Evolutionary conservation across 2,888 invertebrate genomes (phyloP).

Genomic region (Sinentomon sp.): DNA sequence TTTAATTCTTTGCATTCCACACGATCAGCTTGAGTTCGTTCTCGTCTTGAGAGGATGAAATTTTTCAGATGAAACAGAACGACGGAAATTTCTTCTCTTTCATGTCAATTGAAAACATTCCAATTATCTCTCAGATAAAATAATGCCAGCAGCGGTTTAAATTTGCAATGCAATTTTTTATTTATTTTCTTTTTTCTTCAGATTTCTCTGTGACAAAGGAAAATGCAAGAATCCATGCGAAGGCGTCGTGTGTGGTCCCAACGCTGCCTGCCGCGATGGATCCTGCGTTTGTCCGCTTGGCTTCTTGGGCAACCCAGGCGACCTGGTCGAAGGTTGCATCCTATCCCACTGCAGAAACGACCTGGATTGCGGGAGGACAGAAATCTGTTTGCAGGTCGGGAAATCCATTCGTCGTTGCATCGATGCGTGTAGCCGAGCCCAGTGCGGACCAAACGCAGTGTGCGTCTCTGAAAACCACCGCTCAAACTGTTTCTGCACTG

Average conservation of each 20-base stretch:
- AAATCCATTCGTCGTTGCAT: constrained; percentile 52
- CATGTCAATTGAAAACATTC: too few relatives aligned
- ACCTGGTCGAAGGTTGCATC: constrained; percentile 37
- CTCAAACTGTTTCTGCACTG: constrained; percentile 57
- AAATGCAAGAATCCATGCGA: constrained; percentile 50
- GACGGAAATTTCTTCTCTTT: too few relatives aligned
- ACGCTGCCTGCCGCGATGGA: constrained; percentile 50
- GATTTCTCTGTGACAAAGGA: constrained; percentile 37
- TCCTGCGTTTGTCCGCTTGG: constrained; percentile 52
- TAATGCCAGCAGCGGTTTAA: too few relatives aligned
- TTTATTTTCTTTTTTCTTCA: too few relatives aligned
- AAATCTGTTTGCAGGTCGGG: constrained; percentile 64
- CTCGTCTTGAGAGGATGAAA: too few relatives aligned
- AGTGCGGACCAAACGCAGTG: constrained; percentile 68
- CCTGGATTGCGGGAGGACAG: constrained; percentile 47
- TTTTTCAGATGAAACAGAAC: too few relatives aligned
- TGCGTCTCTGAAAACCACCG: constrained; percentile 59
- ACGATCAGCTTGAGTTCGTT: too few relatives aligned
- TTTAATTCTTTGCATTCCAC: too few relatives aligned
- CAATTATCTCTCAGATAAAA: too few relatives aligned
- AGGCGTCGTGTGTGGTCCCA: constrained; percentile 45
- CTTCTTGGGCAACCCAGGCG: constrained; percentile 42
- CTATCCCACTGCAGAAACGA: constrained; percentile 48
- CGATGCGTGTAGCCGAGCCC: constrained; percentile 58
- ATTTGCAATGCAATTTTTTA: too few relatives aligned